Conservation (phyloP, 2,113 vertebrate genomes). For the Embiotoca jacksoni region DNA sequence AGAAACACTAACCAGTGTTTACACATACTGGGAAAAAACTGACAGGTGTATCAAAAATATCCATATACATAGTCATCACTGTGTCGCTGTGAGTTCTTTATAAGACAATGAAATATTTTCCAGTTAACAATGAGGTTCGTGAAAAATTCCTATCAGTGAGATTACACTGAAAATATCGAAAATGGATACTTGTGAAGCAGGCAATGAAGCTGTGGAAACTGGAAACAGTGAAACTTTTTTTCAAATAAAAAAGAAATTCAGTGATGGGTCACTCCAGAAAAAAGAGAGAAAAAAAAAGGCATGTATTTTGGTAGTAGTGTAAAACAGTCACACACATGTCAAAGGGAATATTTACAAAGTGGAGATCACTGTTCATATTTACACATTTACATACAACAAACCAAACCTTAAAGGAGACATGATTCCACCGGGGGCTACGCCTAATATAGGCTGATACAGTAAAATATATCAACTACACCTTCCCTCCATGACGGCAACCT, state of each 20-base stretch:
- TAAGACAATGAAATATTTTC: slow-evolving; percentile 34
- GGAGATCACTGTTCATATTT: slow-evolving; percentile 72
- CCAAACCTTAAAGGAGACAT: slow-evolving; percentile 63
- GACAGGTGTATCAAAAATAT: slow-evolving; percentile 76
- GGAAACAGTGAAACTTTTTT: slow-evolving; percentile 20
- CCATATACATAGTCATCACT: slow-evolving; percentile 50
- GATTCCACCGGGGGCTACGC: slow-evolving; percentile 62
- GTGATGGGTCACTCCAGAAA: slow-evolving; percentile 27
- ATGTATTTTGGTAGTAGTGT: slow-evolving; percentile 70
- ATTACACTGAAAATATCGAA: slow-evolving; percentile 25
- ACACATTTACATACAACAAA: slow-evolving; percentile 76
- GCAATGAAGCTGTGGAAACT: slow-evolving; percentile 15
- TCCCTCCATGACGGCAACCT: slow-evolving; percentile 50
- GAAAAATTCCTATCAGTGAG: slow-evolving; percentile 29
- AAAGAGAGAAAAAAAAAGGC: slow-evolving; percentile 5
- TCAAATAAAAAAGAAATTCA: slow-evolving; percentile 15
- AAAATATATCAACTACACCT: slow-evolving; percentile 57
- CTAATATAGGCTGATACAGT: slow-evolving; percentile 82
- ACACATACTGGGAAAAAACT: slow-evolving; percentile 28
- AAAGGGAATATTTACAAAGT: slow-evolving; percentile 74
- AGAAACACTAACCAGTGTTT: slow-evolving; percentile 58
- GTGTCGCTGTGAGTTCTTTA: slow-evolving; percentile 59
- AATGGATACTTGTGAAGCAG: slow-evolving; percentile 43
- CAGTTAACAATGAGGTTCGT: slow-evolving; percentile 44
- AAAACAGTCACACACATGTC: slow-evolving; percentile 70